A percentile compares a stretch with the other conserved stretches of the same genome.
These are phyloP conservation scores for Drosophila rubida DNA, from an alignment of 2,888 invertebrate species.

Conservation along the genomic window DNA sequence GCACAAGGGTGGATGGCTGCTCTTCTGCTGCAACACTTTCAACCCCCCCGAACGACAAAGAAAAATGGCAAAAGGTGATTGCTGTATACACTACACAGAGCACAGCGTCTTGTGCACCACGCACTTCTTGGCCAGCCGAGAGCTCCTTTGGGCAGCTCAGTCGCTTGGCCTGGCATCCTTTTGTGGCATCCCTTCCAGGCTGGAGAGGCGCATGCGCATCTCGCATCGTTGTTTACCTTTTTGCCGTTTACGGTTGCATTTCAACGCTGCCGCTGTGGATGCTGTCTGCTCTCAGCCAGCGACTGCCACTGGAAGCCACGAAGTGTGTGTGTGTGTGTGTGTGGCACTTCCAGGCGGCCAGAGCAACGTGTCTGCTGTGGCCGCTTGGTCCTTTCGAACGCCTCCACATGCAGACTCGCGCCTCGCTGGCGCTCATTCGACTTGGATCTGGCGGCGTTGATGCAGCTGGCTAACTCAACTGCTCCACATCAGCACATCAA, in stretches of 20 bases:
- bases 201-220: conserved; percentile 56
- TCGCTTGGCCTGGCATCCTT: conserved; percentile 12
- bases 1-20: conserved; percentile 44
- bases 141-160: not conserved
- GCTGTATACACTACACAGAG: not conserved
- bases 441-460: conserved; percentile 69
- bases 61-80: conserved; percentile 29
- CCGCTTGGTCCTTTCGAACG: conserved; percentile 39
- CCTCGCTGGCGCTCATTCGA: conserved; percentile 64
- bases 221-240: conserved; percentile 51
- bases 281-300: conserved; percentile 11
- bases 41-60: conserved; percentile 32
- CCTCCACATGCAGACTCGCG: conserved; percentile 64
- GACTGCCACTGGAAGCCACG: conserved; percentile 32
- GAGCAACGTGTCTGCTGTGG: conserved; percentile 25
- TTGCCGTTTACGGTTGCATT: conserved; percentile 39
- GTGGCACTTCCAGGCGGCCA: conserved; percentile 35
- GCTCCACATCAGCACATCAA: conserved; percentile 21
- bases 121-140: not conserved
- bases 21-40: conserved; percentile 10
- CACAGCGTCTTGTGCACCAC: not conserved
- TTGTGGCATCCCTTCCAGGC: conserved; percentile 5
- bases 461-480: conserved; percentile 60
- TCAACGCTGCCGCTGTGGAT: conserved; percentile 32
- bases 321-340: not conserved